Base-by-base conservation (phyloP, 2,888 invertebrate genomes). In the Polymixis lichenea region DNA sequence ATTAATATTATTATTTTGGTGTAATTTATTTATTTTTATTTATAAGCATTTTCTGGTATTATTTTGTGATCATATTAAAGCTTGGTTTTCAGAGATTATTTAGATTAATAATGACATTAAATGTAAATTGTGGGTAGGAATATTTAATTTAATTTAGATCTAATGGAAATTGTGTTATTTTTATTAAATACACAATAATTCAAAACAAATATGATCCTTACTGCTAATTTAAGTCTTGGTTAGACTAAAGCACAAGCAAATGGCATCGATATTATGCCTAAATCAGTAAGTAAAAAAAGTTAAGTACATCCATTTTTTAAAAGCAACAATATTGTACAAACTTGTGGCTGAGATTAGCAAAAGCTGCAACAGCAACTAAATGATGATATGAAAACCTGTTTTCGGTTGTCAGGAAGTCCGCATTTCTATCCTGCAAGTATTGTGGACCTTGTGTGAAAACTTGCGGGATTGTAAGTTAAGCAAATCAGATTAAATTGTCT, bases 51-150 rank as follows among this genome's bases (percentile, higher is more conserved):
- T 55, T 68, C 19, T 72, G 64, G 80, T 82, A 75, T 84, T 80
- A 82, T 84, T 75, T 80, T 82, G 80, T 75, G 84, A 75, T 80
- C 15, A 51, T n/a, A n/a, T 58, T 70, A 60, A 73, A 61, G n/a
- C 55, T 61, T 73, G 38, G 38, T 70, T 73, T 70, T 53, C 56
- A 70, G 72, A 66, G 55, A 62, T 83, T 69, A 61, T 55, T 72
- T 53, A 72, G 8, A 58, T 17, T 60, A 62, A 32, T 68, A 38
- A 58, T 58, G 66, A 73, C 49, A 79, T 70, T 0, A 49, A 73
- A 84, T 84, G 66, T 70, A 58, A 72, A 70, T 51, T 25, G 17
- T 67, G 68, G 60, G 68, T 56, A 69, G 11, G 49, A 32, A 55
- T 76, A 82, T 82, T 49, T 75, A 56, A 15, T 55, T 53, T 55